These are phyloP conservation scores for Stigmatopora nigra DNA, from an alignment of 2,113 vertebrate genomes.

Conservation along the genomic window DNA sequence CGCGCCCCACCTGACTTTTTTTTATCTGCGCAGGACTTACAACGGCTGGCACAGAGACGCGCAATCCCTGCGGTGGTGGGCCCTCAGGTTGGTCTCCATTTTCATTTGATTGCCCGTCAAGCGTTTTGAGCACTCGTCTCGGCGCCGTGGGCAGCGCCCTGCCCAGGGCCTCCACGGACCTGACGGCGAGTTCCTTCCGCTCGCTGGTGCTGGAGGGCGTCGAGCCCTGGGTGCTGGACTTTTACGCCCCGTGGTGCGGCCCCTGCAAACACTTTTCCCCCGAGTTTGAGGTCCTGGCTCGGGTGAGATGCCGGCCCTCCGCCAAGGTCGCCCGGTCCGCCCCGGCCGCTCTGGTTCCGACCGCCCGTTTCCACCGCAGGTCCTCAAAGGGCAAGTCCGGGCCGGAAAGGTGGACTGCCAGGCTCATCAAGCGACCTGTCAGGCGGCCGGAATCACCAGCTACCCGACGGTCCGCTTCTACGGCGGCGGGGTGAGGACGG, in stretches of 20 bases:
- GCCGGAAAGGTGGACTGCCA: constrained; percentile 96
- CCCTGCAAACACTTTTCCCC: constrained; percentile 93
- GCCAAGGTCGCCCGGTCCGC: too few species aligned
- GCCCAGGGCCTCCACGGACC: constrained; percentile 78
- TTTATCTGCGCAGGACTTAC: constrained; percentile 74
- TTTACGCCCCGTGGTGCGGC: constrained; percentile 96
- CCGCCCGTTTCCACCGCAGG: constrained; percentile 61
- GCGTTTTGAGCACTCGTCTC: too few species aligned
- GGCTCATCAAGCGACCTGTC: constrained; percentile 77
- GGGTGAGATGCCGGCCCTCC: constrained; percentile 63
- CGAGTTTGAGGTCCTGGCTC: constrained; percentile 89
- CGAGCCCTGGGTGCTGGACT: constrained; percentile 92
- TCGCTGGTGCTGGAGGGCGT: constrained; percentile 78
- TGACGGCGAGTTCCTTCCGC: constrained; percentile 82
- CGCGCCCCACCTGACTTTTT: too few species aligned
- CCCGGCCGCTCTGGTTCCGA: not conserved
- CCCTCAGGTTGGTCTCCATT: constrained; percentile 74
- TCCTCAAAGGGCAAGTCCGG: constrained; percentile 81
- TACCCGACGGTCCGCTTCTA: constrained; percentile 91
- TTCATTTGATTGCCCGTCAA: not conserved
- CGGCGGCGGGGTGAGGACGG: constrained; percentile 68
- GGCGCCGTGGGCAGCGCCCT: constrained; percentile 69
- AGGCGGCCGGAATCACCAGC: constrained; percentile 80
- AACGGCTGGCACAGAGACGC: constrained; percentile 90
- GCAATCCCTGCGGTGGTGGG: constrained; percentile 85